These are phyloP conservation scores for Hydrocynus forskahlii DNA, from an alignment of 2,797 vertebrate species.

Conservation along the genomic window DNA sequence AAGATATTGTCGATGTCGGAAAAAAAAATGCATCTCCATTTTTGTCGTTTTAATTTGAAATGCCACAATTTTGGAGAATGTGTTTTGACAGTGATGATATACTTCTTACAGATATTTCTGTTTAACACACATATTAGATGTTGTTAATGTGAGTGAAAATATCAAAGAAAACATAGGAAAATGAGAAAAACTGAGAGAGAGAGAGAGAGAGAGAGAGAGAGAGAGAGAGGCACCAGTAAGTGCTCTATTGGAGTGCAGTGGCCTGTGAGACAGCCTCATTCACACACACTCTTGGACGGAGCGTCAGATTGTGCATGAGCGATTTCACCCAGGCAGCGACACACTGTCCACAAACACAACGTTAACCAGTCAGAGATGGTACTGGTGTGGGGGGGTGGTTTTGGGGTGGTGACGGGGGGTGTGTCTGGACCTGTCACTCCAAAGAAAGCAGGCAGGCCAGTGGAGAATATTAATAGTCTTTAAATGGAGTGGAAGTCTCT, in stretches of 20 bases:
- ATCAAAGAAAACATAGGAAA: slow-evolving; percentile 34
- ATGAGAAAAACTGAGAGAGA: slow-evolving; percentile 60
- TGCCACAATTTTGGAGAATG: no score
- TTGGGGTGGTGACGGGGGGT: slow-evolving; percentile 61
- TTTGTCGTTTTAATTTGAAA: no score
- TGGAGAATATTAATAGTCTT: slow-evolving; percentile 87
- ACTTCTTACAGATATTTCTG: no score
- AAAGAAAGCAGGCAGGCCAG: slow-evolving; percentile 77
- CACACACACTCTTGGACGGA: slow-evolving; percentile 73
- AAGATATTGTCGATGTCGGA: no score
- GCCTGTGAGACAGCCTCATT: slow-evolving; percentile 82
- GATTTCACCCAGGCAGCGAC: slow-evolving; percentile 79
- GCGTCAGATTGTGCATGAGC: slow-evolving; percentile 79
- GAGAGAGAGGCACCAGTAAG: slow-evolving; percentile 62
- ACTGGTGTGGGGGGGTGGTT: slow-evolving; percentile 63
- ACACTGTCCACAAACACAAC: slow-evolving; percentile 72
- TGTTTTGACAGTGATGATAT: no score
- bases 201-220: slow-evolving; percentile 63
- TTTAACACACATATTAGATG: slow-evolving; percentile 21
- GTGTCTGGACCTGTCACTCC: slow-evolving; percentile 84
- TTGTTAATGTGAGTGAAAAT: slow-evolving; percentile 49
- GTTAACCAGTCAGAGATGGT: slow-evolving; percentile 84
- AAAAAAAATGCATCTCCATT: no score
- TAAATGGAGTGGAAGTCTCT: slow-evolving; percentile 88
- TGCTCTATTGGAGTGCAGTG: slow-evolving; percentile 78